Base-by-base conservation (phyloP, 2,888 invertebrate genomes). In the Nezara viridula region DNA sequence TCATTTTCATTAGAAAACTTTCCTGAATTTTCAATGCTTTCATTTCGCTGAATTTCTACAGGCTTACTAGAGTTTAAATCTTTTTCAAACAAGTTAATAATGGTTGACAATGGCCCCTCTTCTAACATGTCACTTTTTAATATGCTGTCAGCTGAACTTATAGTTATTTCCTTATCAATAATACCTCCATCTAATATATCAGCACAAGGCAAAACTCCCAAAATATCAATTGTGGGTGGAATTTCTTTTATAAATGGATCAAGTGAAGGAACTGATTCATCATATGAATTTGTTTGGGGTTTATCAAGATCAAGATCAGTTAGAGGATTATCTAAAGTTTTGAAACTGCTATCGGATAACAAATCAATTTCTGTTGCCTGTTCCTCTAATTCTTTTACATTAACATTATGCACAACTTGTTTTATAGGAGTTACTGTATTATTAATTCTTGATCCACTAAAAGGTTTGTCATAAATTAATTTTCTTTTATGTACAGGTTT, bases 121-220 rank as follows among this genome's bases (percentile, higher is more conserved):
- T 44, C 77, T 40, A 77, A 10, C 2, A 77, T 24, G n/a, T 44
- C 77, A 77, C 44, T 77, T 77, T 77, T 77, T 77, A 77, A 24
- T 37, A 37, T 6, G 40, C 32, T 19, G 40, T 77, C 73, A 37
- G 32, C 37, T n/a, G 73, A 77, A 77, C 73, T 77, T 77, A 77
- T 73, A 32, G 32, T 77, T 77, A 77, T 40, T 77, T 77, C 73
- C 40, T 77, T 77, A 24, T 77, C 77, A 40, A 40, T 32, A 40
- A 77, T 44, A n/a, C 81, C 81, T 12, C 81, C 81, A 44, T 24
- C 81, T 27, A 81, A 44, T 44, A 81, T 81, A 81, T 44, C 44
- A 44, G 81, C 44, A 81, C 24, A 44, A 47, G 44, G 81, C 14
- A 81, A n/a, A 44, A 40, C 81, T 81, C 44, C 81, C 27, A 81